Evolutionary conservation across 2,113 vertebrate species (phyloP).

Genomic region (Loxodonta africana): DNA sequence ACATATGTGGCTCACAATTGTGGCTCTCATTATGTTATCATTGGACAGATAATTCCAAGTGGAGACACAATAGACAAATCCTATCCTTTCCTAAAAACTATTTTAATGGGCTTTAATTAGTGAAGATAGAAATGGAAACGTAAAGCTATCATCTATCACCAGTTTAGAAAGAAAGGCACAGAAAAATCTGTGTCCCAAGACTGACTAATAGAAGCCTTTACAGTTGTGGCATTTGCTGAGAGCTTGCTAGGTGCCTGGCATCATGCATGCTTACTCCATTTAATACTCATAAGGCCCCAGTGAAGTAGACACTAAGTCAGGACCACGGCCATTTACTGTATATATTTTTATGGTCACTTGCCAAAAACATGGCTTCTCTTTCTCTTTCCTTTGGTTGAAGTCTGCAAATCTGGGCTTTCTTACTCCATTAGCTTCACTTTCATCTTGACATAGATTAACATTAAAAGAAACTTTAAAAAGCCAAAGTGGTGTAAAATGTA

Average conservation of each 20-base stretch:
- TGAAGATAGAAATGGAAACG: neutral
- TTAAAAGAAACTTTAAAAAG: neutral
- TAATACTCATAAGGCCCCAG: neutral
- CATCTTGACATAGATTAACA: neutral
- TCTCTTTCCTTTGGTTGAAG: neutral
- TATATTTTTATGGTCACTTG: conserved; percentile 9
- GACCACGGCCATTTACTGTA: neutral
- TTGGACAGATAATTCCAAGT: neutral
- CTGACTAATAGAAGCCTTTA: neutral
- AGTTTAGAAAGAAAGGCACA: conserved; percentile 27
- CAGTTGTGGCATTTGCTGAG: neutral
- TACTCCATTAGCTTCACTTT: neutral
- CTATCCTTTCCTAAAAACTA: neutral
- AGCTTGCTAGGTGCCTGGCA: neutral
- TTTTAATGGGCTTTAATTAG: neutral
- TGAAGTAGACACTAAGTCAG: neutral
- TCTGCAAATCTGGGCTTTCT: neutral
- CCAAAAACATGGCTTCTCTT: conserved; percentile 5
- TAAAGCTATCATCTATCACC: neutral
- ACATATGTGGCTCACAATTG: neutral
- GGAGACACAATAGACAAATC: neutral
- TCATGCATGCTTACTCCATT: neutral
- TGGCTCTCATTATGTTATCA: neutral
- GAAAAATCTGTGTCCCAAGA: neutral
- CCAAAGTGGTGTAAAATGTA: neutral